Conservation (phyloP, 2,888 invertebrate genomes). For the Criorhina ranunculi region DNA sequence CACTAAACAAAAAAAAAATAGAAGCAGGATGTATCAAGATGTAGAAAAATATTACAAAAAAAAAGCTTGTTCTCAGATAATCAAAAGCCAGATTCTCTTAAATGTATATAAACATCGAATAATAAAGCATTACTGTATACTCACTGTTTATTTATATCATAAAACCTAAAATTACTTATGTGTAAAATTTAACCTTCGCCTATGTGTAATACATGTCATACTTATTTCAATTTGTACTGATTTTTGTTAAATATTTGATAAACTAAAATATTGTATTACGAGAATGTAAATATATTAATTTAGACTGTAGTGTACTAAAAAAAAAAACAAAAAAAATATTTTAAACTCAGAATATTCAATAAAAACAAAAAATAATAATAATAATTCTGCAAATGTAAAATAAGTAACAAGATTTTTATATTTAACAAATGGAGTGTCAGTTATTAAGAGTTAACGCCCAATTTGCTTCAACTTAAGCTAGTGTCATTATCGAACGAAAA, state of each 20-base stretch:
- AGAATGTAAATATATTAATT: constrained; percentile 53
- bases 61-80: constrained; percentile 39
- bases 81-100: constrained; percentile 50
- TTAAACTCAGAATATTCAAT: constrained; percentile 40
- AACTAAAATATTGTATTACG: constrained; percentile 44
- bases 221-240: constrained; percentile 61
- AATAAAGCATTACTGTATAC: constrained; percentile 48
- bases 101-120: constrained; percentile 69
- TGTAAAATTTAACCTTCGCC: constrained; percentile 58
- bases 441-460: too few species aligned
- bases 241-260: constrained; percentile 64
- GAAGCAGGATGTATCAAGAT: constrained; percentile 3
- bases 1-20: too few species aligned
- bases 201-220: constrained; percentile 53
- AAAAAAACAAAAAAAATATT: constrained; percentile 35
- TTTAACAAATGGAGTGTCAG: too few species aligned
- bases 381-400: constrained; percentile 31
- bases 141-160: constrained; percentile 43
- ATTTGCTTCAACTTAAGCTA: too few species aligned
- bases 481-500: too few species aligned
- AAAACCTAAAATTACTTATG: constrained; percentile 35
- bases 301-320: constrained; percentile 53
- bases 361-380: constrained; percentile 32
- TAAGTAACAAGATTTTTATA: not conserved
- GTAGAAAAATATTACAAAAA: constrained; percentile 8